Evolutionary conservation across 2,113 vertebrate genomes (phyloP).

Genomic region (Gopherus flavomarginatus): DNA sequence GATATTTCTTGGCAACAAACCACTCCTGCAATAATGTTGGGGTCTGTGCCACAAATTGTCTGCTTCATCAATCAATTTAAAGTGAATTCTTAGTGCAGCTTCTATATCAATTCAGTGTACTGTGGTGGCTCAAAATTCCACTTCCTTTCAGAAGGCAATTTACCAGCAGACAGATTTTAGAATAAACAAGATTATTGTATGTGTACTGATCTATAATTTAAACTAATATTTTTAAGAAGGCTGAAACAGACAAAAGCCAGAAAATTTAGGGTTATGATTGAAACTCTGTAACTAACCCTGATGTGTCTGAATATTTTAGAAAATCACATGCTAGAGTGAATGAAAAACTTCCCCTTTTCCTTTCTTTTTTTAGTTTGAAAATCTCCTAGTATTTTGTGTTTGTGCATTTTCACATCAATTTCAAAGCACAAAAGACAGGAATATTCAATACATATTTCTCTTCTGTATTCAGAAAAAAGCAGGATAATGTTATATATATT

Average conservation of each 20-base stretch:
- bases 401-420: not conserved
- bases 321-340: fast-evolving
- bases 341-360: not conserved
- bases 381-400: not conserved
- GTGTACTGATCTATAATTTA: not conserved
- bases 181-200: not conserved
- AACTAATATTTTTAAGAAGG: not conserved
- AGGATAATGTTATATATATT: not conserved
- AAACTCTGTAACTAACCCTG: not conserved
- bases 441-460: not conserved
- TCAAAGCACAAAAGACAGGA: not conserved
- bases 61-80: slow-evolving; percentile 37
- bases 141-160: not conserved
- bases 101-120: not conserved
- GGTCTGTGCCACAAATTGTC: slow-evolving; percentile 27
- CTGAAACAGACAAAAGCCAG: not conserved
- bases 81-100: slow-evolving; percentile 8
- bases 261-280: not conserved
- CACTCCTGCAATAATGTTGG: not conserved
- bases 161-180: not conserved
- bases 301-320: not conserved
- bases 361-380: not conserved
- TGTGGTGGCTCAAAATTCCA: not conserved
- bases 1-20: slow-evolving; percentile 46
- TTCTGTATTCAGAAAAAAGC: not conserved